Evolutionary conservation across 2,113 vertebrate species (phyloP).

Genomic region (Sula dactylatra): DNA sequence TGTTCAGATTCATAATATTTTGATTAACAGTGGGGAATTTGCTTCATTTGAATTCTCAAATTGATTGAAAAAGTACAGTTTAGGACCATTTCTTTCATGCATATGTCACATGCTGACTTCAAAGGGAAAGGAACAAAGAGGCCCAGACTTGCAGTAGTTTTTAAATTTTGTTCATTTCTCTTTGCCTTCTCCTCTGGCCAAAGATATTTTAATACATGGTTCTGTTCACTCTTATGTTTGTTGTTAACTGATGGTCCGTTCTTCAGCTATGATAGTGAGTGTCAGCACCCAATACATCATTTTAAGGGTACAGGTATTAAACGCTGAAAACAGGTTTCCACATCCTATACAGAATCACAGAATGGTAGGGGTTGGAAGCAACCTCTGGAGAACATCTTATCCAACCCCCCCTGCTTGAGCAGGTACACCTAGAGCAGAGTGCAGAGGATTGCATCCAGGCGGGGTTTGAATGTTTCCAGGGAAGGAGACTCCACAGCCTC

Average conservation of each 20-base stretch:
- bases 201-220: not conserved
- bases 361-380: too few relatives aligned
- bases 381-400: too few relatives aligned
- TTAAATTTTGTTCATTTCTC: not conserved
- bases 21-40: conserved; percentile 1
- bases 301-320: not conserved
- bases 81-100: not conserved
- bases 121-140: not conserved
- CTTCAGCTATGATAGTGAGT: not conserved
- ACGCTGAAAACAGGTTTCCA: not conserved
- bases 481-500: too few relatives aligned
- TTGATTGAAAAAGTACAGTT: not conserved
- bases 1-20: conserved; percentile 22
- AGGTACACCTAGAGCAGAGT: too few relatives aligned
- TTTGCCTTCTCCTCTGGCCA: not conserved
- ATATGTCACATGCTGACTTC: not conserved
- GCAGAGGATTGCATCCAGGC: too few relatives aligned
- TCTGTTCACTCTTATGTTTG: not conserved
- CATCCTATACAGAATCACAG: too few relatives aligned
- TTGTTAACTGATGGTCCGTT: not conserved
- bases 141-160: not conserved
- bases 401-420: too few relatives aligned
- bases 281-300: rapidly evolving
- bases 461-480: too few relatives aligned
- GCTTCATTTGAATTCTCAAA: not conserved